Percentiles rank a stretch among this genome's conserved stretches.
Evolutionary conservation across 2,888 invertebrate species (phyloP).

Genomic region (Aphrophora alni): DNA sequence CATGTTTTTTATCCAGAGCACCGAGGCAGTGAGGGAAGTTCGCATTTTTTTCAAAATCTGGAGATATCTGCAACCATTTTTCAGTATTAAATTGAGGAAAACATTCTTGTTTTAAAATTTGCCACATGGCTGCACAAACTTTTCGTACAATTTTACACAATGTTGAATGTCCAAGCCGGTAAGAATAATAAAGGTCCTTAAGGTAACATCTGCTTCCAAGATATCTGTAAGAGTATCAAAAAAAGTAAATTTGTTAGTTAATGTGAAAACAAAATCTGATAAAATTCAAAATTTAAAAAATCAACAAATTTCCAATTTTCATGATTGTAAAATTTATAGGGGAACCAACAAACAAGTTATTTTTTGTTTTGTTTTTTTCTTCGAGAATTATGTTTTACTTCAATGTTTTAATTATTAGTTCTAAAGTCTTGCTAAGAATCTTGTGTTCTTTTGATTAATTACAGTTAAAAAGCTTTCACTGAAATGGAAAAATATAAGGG

Average conservation of each 20-base stretch:
- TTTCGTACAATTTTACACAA: constrained; percentile 30
- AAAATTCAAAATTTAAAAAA: too few species aligned
- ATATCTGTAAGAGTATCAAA: constrained; percentile 21
- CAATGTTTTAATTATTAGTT: background rate
- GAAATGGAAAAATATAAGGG: constrained; percentile 20
- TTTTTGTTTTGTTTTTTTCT: background rate
- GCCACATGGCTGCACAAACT: constrained; percentile 24
- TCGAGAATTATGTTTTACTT: background rate
- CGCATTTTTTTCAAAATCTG: background rate
- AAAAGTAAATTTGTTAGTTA: background rate
- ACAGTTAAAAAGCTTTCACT: constrained; percentile 9
- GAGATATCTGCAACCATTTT: background rate
- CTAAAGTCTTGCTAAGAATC: background rate
- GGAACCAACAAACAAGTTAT: too few species aligned
- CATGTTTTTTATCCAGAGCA: background rate
- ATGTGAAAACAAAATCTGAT: too few species aligned
- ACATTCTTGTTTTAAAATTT: constrained; percentile 29
- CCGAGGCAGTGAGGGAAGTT: background rate
- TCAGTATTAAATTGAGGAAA: constrained; percentile 26
- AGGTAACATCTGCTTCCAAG: constrained; percentile 37
- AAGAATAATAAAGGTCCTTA: constrained; percentile 31
- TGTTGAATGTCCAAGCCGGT: constrained; percentile 39
- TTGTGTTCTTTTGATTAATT: background rate
- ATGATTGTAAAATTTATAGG: too few species aligned
- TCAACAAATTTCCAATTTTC: too few species aligned